These are phyloP conservation scores for Lepus europaeus DNA, from an alignment of 2,113 vertebrate species.

Conservation along the genomic window DNA sequence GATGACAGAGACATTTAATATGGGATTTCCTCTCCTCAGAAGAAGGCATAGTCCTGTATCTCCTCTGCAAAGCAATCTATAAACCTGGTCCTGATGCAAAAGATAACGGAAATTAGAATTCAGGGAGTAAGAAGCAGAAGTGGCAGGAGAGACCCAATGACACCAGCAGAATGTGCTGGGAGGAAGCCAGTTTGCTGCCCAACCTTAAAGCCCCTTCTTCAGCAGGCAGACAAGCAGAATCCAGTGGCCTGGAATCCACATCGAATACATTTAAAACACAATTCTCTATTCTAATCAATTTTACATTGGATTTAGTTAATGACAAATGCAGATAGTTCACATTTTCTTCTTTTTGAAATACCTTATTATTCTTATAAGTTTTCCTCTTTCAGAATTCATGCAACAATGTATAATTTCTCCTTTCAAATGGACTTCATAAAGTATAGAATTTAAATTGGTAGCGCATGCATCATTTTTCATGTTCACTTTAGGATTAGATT, in stretches of 20 bases:
- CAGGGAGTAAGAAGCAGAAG: background rate
- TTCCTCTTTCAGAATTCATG: slow-evolving; percentile 66
- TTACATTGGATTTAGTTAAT: slow-evolving; percentile 27
- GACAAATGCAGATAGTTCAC: background rate
- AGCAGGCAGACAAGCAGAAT: background rate
- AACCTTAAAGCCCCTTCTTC: background rate
- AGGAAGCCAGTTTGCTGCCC: background rate
- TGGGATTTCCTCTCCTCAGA: background rate
- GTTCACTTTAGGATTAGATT: slow-evolving; percentile 76
- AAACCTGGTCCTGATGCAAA: background rate
- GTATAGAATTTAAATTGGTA: slow-evolving; percentile 66
- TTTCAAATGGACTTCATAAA: slow-evolving; percentile 66
- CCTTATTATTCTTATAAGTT: background rate
- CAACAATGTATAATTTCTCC: slow-evolving; percentile 74
- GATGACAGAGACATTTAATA: background rate
- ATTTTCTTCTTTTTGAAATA: slow-evolving; percentile 16
- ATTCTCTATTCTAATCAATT: background rate
- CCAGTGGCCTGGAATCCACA: background rate
- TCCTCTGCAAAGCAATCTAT: background rate
- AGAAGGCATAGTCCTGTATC: background rate
- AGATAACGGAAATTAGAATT: background rate
- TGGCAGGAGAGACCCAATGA: background rate
- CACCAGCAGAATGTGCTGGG: background rate
- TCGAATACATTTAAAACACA: background rate
- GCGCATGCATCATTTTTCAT: slow-evolving; percentile 75